phyloP scores from a whole-genome alignment of 2,113 vertebrate species.

The Cavia porcellus region DNA sequence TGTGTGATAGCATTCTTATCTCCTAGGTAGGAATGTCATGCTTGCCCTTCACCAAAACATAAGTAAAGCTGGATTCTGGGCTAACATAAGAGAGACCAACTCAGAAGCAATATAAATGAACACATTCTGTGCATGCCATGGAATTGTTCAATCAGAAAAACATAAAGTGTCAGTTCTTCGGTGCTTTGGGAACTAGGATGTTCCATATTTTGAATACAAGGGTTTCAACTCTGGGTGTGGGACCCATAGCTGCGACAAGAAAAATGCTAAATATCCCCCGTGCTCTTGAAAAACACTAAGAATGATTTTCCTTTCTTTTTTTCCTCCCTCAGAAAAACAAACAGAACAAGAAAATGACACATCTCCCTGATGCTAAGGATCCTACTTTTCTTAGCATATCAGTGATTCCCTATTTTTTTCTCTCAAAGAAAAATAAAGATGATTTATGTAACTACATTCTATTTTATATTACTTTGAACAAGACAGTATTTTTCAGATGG shows the following conservation, averaged over 20 bases:
- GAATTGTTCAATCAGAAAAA: slow-evolving; percentile 26
- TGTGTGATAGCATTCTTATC: not conserved
- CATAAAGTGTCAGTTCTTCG: not conserved
- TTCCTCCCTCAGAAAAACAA: slow-evolving; percentile 9
- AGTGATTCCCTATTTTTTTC: not conserved
- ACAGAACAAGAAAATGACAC: not conserved
- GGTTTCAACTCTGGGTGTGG: not conserved
- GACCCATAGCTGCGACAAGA: not conserved
- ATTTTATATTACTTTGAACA: not conserved
- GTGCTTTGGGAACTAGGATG: not conserved
- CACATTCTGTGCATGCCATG: not conserved
- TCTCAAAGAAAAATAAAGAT: not conserved
- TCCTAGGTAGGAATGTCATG: not conserved
- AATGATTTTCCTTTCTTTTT: not conserved
- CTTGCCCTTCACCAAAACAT: not conserved
- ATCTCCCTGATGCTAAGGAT: not conserved
- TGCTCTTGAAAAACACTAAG: not conserved
- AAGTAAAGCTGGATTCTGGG: not conserved
- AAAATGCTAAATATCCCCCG: not conserved
- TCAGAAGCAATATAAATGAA: not conserved
- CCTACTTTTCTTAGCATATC: not conserved
- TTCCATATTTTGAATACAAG: not conserved
- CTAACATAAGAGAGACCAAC: not conserved
- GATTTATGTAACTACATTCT: not conserved
- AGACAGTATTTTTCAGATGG: not conserved